Base-by-base conservation (phyloP, 2,888 invertebrate species). In the Helobdella robusta region DNA sequence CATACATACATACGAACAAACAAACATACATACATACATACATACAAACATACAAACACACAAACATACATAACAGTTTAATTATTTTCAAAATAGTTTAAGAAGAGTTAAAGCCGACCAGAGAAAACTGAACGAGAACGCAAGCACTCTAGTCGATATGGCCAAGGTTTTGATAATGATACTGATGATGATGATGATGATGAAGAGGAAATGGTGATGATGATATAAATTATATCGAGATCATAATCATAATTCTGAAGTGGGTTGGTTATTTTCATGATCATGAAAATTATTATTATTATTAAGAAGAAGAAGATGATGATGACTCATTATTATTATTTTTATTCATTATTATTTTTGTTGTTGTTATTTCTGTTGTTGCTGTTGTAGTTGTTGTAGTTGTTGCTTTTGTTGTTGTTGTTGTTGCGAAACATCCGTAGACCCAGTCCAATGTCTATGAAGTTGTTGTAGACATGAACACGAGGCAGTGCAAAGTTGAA, bases 51-150 rank as follows among this genome's bases (percentile, higher is more conserved):
- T 23, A 60, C 30, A 60, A 28, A 28, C 30, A 60, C 35, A 63
- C 32, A 25, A 18, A 58, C 25, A 58, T 62, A 50, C 15, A 18
- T 52, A 52, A 15, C 20, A 52, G 11, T 52, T 52, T 15, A 20
- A 11, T 23, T 11, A 28, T 35, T 8, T 11, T 60, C 20, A 58
- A 75, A 74, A 44, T 73, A 98, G 98, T 81, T 86, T 98, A 82
- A 85, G 98, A 78, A 93, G 95, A 85, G 94, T 98, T 70, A 98
- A 98, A 84, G 92, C 97, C 91, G 97, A 97, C 84, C 97, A 98
- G 84, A 85, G 98, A 79, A 98, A 98, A 83, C 83, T 98, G 75
- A 92, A 93, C 88, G 98, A 98, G 81, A 97, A 97, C 80, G 93
- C 95, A 73, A 95, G 94, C 78, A 95, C 97, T 68, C 89, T 98